Percentiles rank a stretch among this genome's conserved stretches.
Evolutionary conservation across 1,140 invertebrate species (phyloP).

Genomic region (Drepana arcuata): DNA sequence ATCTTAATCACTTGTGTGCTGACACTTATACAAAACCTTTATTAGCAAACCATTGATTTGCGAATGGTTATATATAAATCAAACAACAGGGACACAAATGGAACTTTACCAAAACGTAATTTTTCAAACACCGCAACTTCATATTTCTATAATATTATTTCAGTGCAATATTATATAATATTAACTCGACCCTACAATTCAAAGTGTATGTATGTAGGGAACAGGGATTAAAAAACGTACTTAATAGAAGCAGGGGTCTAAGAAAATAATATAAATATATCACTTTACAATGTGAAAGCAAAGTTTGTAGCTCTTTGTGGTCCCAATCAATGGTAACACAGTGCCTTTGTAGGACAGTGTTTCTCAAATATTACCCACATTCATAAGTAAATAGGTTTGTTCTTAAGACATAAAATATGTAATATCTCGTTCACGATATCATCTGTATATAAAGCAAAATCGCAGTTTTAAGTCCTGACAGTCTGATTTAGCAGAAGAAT

Average conservation of each 20-base stretch:
- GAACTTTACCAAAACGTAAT: conserved; percentile 57
- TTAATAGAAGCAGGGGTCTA: conserved; percentile 34
- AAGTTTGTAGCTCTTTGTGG: conserved; percentile 58
- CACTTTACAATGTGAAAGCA: conserved; percentile 52
- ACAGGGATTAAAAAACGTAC: conserved; percentile 36
- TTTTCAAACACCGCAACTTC: conserved; percentile 34
- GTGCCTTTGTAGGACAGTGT: conserved; percentile 21
- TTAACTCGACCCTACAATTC: conserved; percentile 16
- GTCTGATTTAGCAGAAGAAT: too few relatives aligned
- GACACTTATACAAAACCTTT: conserved; percentile 11
- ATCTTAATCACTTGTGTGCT: conserved; percentile 37
- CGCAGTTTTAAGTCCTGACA: too few relatives aligned
- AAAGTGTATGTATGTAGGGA: conserved; percentile 15
- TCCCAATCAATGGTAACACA: conserved; percentile 47
- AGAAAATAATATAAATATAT: conserved; percentile 66
- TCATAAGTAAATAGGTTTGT: background rate
- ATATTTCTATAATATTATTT: conserved; percentile 7
- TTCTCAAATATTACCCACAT: conserved; percentile 25
- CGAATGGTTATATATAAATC: too few relatives aligned
- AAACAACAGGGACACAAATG: too few relatives aligned
- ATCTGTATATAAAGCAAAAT: too few relatives aligned
- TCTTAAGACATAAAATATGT: too few relatives aligned
- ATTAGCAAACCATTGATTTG: conserved; percentile 22
- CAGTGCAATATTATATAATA: background rate
- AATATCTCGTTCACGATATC: too few relatives aligned